A percentile compares a stretch with the other conserved stretches of the same genome.
These are phyloP conservation scores for Anguilla marmorata DNA, from an alignment of 2,797 vertebrate genomes.

Conservation along the genomic window DNA sequence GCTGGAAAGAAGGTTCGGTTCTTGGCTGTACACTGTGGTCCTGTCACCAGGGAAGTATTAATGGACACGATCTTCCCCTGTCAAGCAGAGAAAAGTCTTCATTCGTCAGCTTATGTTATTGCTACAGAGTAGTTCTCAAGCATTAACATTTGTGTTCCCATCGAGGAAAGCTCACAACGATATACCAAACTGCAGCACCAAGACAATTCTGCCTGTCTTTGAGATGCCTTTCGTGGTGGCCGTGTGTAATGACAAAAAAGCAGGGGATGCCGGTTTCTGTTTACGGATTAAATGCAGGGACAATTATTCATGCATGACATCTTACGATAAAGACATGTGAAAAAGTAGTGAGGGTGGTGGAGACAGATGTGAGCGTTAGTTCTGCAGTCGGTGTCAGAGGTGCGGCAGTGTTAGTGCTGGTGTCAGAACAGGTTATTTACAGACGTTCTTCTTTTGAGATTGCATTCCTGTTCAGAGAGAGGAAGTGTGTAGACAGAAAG, in stretches of 20 bases:
- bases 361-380: not conserved
- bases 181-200: not conserved
- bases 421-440: conserved; percentile 4
- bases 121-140: not conserved
- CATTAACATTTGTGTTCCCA: not conserved
- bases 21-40: not conserved
- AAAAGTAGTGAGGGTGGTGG: not conserved
- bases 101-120: not conserved
- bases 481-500: not conserved
- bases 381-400: not conserved
- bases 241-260: not conserved
- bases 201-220: not conserved
- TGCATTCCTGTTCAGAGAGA: not conserved
- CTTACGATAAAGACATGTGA: not conserved
- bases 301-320: not conserved
- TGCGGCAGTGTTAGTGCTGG: not conserved
- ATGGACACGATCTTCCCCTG: not conserved
- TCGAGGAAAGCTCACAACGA: not conserved
- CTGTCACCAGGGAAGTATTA: not conserved
- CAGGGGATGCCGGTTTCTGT: not conserved
- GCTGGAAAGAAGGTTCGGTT: not conserved
- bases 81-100: not conserved
- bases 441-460: not conserved
- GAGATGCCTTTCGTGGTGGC: not conserved
- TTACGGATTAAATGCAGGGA: not conserved